Percentiles rank a stretch among this genome's conserved stretches.
Conservation (phyloP, 2,113 vertebrate genomes). For the Larimichthys polyactis region DNA sequence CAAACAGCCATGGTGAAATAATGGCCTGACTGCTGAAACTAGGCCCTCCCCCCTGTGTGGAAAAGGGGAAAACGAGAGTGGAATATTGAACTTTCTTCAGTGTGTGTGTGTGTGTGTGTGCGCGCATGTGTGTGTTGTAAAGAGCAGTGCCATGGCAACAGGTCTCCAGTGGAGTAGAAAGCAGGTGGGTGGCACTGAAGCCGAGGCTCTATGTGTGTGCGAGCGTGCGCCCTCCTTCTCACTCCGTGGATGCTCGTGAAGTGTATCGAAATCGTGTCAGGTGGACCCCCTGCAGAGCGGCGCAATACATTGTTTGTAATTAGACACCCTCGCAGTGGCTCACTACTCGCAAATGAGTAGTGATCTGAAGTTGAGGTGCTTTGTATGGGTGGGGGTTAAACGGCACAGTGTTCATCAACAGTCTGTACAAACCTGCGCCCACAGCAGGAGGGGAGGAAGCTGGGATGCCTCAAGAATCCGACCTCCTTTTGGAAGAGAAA, state of each 20-base stretch:
- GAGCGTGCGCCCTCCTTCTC: slow-evolving; percentile 9
- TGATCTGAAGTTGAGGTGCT: slow-evolving; percentile 44
- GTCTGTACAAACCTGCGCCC: slow-evolving; percentile 17
- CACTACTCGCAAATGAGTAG: slow-evolving; percentile 51
- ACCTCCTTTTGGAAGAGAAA: slow-evolving; percentile 26
- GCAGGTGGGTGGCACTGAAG: slow-evolving; percentile 69
- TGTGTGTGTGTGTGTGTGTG: slow-evolving; percentile 8
- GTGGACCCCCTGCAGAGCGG: slow-evolving; percentile 63
- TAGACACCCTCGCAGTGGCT: slow-evolving; percentile 54
- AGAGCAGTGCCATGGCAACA: slow-evolving; percentile 82
- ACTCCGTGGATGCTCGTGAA: slow-evolving; percentile 27
- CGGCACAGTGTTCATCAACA: slow-evolving; percentile 33
- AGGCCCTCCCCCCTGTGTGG: slow-evolving; percentile 53
- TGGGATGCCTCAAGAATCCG: not conserved
- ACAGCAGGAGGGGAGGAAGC: slow-evolving; percentile 16
- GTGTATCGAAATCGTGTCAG: slow-evolving; percentile 66
- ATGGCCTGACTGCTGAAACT: slow-evolving; percentile 66
- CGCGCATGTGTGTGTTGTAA: slow-evolving; percentile 56
- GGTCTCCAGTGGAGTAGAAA: slow-evolving; percentile 68
- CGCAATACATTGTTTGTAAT: slow-evolving; percentile 64
- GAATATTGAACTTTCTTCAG: slow-evolving; percentile 73
- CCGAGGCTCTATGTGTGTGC: slow-evolving; percentile 32
- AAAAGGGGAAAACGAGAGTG: slow-evolving; percentile 73
- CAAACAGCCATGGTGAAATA: slow-evolving; percentile 73
- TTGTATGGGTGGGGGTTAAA: slow-evolving; percentile 32